Evolutionary conservation across 2,888 invertebrate genomes (phyloP), one percentile per base, ranked within the genome.

Genomic region (Caenorhabditis sp.): DNA sequence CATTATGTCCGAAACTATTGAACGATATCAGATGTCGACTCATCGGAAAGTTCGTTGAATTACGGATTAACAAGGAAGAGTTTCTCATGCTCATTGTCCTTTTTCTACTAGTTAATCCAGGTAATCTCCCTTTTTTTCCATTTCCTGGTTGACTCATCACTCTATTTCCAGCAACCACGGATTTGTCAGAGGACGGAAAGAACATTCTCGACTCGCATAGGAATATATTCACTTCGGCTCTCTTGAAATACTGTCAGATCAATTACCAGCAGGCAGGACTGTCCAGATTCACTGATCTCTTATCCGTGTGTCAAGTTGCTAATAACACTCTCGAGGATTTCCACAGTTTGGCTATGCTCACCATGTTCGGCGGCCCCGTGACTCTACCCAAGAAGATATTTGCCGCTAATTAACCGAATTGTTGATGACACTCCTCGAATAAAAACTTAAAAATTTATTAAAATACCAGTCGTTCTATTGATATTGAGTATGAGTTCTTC

Each of bases 1-100:
- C 20, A 9, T 2, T 47, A 3, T 47, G 47, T 18, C 47, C 47
- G 18, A 9, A 47, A 47, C 9, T 47, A 11, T 18, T 53, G 11
- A 53, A 24, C n/a, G 24, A 18, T 9, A 53, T 53, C 13, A 24
- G 53, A 4, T 24, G 24, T 13, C 22, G 53, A 11, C 53, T 53
- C 13, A 26, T 53, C 53, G 53, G 53, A 2, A 53, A 53, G 13
- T 53, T 53, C 24, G n/a, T 22, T 5, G 53, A 53, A 11, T 26
- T 53, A 26, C 53, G 26, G 53, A 53, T 53, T 26, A 53, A 24
- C 13, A 11, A 4, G 2, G 53, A 53, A 26, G 53, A 53, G 53
- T 53, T 26, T 26, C 13, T 53, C 3, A 2, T 53, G 24, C 24
- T 53, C 24, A 22, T 26, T 11, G 53, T 15, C 24, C 24, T 53